Percentiles rank a stretch among this genome's conserved stretches.
Evolutionary conservation across 2,113 vertebrate genomes (phyloP).

Genomic region (Verasper variegatus): DNA sequence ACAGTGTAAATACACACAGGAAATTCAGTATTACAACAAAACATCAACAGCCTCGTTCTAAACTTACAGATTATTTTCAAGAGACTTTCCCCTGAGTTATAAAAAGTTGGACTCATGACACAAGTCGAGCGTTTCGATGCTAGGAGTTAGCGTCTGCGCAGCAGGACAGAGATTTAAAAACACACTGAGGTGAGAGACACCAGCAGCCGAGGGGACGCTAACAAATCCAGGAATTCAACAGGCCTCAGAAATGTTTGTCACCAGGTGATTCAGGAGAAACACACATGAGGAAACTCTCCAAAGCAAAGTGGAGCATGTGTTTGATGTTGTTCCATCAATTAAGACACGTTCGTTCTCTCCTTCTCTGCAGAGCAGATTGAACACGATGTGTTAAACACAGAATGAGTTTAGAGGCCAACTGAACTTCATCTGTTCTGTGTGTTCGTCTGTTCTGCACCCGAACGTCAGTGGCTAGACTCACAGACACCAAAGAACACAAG

Average conservation of each 20-base stretch:
- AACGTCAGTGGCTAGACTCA: background rate
- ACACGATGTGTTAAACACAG: background rate
- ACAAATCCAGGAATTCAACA: too few species aligned
- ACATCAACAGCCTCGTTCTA: too few species aligned
- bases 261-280: too few species aligned
- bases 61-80: too few species aligned
- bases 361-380: slow-evolving; percentile 14
- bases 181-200: background rate
- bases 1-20: too few species aligned
- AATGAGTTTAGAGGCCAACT: background rate
- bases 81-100: background rate
- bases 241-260: too few species aligned
- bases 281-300: too few species aligned
- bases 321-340: slow-evolving; percentile 23
- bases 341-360: slow-evolving; percentile 19
- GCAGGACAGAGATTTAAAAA: slow-evolving; percentile 1
- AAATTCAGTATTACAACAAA: too few species aligned
- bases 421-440: background rate
- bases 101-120: slow-evolving; percentile 9
- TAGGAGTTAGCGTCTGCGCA: slow-evolving; percentile 1
- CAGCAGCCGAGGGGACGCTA: too few species aligned
- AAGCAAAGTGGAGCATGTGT: background rate
- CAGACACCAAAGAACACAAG: too few species aligned
- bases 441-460: background rate
- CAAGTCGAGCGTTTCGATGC: slow-evolving; percentile 2